Evolutionary conservation across 2,797 vertebrate genomes (phyloP).

Genomic region (Acrossocheilus wenchowensis): DNA sequence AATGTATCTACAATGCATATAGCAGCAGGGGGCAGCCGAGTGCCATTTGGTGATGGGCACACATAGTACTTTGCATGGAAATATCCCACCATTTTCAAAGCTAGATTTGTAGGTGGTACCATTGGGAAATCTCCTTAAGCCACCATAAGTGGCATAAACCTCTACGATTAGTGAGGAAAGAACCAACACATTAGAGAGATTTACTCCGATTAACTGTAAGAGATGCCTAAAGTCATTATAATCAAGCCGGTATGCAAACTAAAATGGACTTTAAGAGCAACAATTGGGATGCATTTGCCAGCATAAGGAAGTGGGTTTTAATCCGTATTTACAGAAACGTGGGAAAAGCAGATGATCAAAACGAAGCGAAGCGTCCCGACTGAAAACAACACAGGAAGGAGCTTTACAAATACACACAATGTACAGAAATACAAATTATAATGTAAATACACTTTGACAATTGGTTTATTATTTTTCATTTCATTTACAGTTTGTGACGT

Average conservation of each 20-base stretch:
- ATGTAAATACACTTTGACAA: background rate
- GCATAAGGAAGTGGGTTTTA: background rate
- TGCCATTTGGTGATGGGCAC: background rate
- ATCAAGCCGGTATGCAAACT: background rate
- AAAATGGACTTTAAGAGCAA: background rate
- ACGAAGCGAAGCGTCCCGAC: background rate
- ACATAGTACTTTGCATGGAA: background rate
- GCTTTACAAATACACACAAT: background rate
- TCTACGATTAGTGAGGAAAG: background rate
- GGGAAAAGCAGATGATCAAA: background rate
- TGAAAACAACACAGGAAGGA: background rate
- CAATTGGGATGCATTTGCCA: background rate
- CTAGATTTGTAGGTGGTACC: background rate
- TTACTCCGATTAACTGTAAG: constrained; percentile 1
- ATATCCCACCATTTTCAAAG: background rate
- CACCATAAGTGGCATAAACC: constrained; percentile 1
- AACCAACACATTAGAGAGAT: background rate
- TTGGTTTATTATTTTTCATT: background rate
- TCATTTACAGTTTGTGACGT: background rate
- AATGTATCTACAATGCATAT: background rate
- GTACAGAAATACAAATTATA: background rate
- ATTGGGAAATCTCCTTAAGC: constrained; percentile 3
- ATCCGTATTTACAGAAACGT: background rate
- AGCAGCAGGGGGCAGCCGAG: constrained; percentile 4
- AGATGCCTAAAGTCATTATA: background rate